Conservation (phyloP, 2,888 invertebrate species). For the Podabrus alpinus region DNA sequence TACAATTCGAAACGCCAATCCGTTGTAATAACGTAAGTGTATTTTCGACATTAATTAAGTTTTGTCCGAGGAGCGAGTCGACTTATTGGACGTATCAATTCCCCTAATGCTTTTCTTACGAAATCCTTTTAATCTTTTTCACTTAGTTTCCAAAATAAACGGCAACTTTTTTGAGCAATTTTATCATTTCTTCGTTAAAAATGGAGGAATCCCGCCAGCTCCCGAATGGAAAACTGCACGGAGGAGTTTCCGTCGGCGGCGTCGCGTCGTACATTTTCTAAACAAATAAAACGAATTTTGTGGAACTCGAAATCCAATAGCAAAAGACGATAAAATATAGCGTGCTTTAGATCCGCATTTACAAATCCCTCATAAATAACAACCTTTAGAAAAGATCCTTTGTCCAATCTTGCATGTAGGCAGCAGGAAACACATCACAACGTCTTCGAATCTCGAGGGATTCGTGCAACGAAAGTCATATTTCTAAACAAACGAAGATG, state of each 20-base stretch:
- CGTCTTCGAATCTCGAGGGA: conserved; percentile 27
- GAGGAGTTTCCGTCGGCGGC: conserved; percentile 8
- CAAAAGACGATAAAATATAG: conserved; percentile 29
- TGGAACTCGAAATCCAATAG: conserved; percentile 25
- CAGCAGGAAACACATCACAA: conserved; percentile 28
- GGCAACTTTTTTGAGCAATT: not conserved
- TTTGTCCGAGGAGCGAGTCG: conserved; percentile 11
- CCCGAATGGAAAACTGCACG: conserved; percentile 15
- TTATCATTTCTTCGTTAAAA: not conserved
- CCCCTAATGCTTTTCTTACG: conserved; percentile 23
- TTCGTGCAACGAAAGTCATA: conserved; percentile 26
- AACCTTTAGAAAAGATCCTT: conserved; percentile 31
- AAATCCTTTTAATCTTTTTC: conserved; percentile 22
- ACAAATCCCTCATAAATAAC: conserved; percentile 31
- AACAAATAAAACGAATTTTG: conserved; percentile 23
- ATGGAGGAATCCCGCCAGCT: conserved; percentile 1
- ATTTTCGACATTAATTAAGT: conserved; percentile 26
- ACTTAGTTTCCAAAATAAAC: conserved; percentile 8
- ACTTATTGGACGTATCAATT: conserved; percentile 16
- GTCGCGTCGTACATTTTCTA: conserved; percentile 10
- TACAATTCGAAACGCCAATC: not conserved
- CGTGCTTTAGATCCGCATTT: conserved; percentile 28
- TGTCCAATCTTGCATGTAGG: conserved; percentile 30
- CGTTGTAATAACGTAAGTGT: conserved; percentile 13
- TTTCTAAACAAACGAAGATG: conserved; percentile 36